Percentiles rank a stretch among this genome's conserved stretches.
phyloP scores from a whole-genome alignment of 92 coral and sea anemone genomes.

The Montipora capitata region DNA sequence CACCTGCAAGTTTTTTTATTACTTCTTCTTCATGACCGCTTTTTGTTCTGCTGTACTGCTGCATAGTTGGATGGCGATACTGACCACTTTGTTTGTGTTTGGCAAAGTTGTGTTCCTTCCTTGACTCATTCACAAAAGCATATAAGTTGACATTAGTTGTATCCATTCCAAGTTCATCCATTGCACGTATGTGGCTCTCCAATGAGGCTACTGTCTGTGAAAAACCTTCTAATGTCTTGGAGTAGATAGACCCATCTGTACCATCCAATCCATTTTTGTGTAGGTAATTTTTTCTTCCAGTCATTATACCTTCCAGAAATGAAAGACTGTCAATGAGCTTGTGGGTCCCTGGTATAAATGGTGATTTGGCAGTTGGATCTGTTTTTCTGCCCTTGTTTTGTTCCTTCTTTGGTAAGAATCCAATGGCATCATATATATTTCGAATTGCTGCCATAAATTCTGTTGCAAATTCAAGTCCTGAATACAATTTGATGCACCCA shows the following conservation, averaged over 20 bases:
- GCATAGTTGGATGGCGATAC: constrained; percentile 69
- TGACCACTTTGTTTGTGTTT: too few species aligned
- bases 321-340: constrained; percentile 40
- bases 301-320: constrained; percentile 8
- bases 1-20: constrained; percentile 73
- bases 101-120: too few species aligned
- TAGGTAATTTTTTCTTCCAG: too few species aligned
- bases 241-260: too few species aligned
- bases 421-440: constrained; percentile 52
- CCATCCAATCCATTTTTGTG: too few species aligned
- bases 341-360: constrained; percentile 53
- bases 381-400: constrained; percentile 47
- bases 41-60: constrained; percentile 64
- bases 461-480: constrained; percentile 21
- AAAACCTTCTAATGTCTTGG: too few species aligned
- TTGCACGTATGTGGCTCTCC: too few species aligned
- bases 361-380: constrained; percentile 14
- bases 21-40: constrained; percentile 63
- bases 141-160: constrained; percentile 47
- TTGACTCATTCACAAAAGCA: constrained; percentile 63
- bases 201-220: too few species aligned
- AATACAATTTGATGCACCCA: constrained; percentile 72
- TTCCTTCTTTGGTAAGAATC: constrained; percentile 74
- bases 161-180: too few species aligned
- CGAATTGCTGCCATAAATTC: too few species aligned